Percentiles rank a stretch among this genome's conserved stretches.
These are phyloP conservation scores for Tinea semifulvella DNA, from an alignment of 2,888 invertebrate genomes.

Conservation along the genomic window DNA sequence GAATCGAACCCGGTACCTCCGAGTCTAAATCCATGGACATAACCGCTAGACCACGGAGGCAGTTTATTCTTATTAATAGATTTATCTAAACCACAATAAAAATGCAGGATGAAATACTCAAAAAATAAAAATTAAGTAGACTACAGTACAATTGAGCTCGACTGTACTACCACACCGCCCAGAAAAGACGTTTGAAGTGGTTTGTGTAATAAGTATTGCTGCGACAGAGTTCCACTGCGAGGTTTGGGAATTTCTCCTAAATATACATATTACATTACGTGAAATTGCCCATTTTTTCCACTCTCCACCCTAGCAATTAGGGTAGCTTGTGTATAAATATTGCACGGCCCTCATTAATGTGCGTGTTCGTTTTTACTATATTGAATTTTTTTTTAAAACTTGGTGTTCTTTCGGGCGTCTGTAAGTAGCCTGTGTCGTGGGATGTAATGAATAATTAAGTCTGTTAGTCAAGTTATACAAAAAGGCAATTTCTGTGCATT, in stretches of 20 bases:
- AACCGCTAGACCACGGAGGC: too few relatives aligned
- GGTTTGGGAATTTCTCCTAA: slow-evolving; percentile 58
- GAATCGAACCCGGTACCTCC: too few relatives aligned
- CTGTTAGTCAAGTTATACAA: slow-evolving; percentile 2
- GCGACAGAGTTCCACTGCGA: slow-evolving; percentile 55
- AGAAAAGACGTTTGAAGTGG: slow-evolving; percentile 59
- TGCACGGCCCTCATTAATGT: slow-evolving; percentile 64
- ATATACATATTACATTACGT: slow-evolving; percentile 68
- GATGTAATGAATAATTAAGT: slow-evolving; percentile 58
- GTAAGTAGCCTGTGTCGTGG: slow-evolving; percentile 34
- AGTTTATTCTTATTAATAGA: too few relatives aligned
- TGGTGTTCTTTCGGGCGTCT: slow-evolving; percentile 43
- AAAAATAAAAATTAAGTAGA: slow-evolving; percentile 28
- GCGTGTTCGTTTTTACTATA: slow-evolving; percentile 51
- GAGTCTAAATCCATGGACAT: too few relatives aligned
- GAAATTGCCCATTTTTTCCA: slow-evolving; percentile 68
- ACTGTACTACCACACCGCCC: slow-evolving; percentile 26
- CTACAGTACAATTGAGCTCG: slow-evolving; percentile 28
- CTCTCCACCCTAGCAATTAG: slow-evolving; percentile 68
- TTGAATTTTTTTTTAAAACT: slow-evolving; percentile 55
- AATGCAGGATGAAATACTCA: not conserved
- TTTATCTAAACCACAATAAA: too few relatives aligned
- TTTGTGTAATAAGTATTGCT: slow-evolving; percentile 53
- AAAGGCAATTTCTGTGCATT: slow-evolving; percentile 1
- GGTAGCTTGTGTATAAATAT: slow-evolving; percentile 66